Base-by-base conservation (phyloP, 2,888 invertebrate species). In the Meloe dianella region DNA sequence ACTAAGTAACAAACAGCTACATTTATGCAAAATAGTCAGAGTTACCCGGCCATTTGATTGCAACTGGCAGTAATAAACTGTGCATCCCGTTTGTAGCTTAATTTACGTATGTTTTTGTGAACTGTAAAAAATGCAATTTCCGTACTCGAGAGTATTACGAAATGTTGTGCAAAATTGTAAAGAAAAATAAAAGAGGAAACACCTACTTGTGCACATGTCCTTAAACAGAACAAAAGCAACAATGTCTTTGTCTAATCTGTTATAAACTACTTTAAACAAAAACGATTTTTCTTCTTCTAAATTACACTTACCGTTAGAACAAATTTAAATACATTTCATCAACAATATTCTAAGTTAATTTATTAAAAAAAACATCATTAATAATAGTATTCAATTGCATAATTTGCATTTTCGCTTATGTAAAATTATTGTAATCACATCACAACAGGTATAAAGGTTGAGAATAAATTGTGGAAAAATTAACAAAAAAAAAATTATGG, bases 341-440 rank as follows among this genome's bases (percentile, higher is more conserved):
- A 41, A 17, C 7, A 41, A n/a, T 17, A 41, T 17, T 41, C 2
- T 27, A 4, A n/a, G 41, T 14, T 41, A 41, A 41, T 41, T 41
- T 41, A 17, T 41, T 41, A 41, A 4, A 17, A 7, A 41, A 17
- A 7, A 41, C 41, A 41, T 41, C 1, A 41, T 41, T 17, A 8
- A 41, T 41, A 41, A 41, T 4, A 57, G 27, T 61, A 61, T 58
- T 58, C 32, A 32, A 41, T 66, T 62, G 17, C 59, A 56, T n/a
- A 56, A 65, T 63, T 5, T 47, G 20, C 20, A 47, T 20, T 47
- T 66, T 63, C 66, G 66, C 61, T 67, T 67, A 64, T 67, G 67
- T 63, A 67, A 67, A 64, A 10, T 9, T 24, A 17, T 57, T 27
- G 29, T 57, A 57, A 57, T 27, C 20, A 57, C 17, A 27, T 27